Evolutionary conservation across 2,888 invertebrate species (phyloP), one percentile per base, ranked within the genome.

Genomic region (Pollenia amentaria): DNA sequence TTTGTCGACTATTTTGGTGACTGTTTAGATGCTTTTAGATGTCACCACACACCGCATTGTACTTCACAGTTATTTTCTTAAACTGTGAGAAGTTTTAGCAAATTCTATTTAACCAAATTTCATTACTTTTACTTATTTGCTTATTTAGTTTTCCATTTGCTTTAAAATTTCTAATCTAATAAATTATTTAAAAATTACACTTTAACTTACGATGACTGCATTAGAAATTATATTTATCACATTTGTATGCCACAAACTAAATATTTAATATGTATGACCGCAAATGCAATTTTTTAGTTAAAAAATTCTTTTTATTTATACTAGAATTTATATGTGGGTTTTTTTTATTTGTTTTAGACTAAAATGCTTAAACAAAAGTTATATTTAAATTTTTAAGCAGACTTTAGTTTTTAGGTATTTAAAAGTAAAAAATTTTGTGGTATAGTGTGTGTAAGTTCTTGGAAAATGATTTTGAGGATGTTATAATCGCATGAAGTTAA

Each of bases 151-250:
- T 62, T 40, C 29, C 53, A 9, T 62, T 7, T 51, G 4, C 1
- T 51, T 42, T 7, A 72, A 29, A 29, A 21, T 44, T 44, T 53
- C 29, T 55, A 72, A 18, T 53, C 44, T 10, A 12, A 72, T 72
- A 81, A 57, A 57, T 73, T 57, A 75, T 65, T 55, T 65, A 73
- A 73, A 38, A 42, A 64, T 65, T 80, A 48, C 38, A 65, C 8
- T 75, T 57, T 60, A 67, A 75, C 46, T 48, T 65, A 81, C 73
- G 73, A 81, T 46, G 46, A 75, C 73, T 75, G 81, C 81, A 81
- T 81, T 75, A 46, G 16, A 73, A 81, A 64, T 81, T 57, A 40
- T 51, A 81, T 65, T 81, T 80, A 69, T 69, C 1, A 48, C 44
- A 38, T 80, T 55, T 81, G 57, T 21, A 6, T 67, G 48, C 57